Percentiles rank a stretch among this genome's conserved stretches.
phyloP scores from a whole-genome alignment of 1,140 invertebrate species.

The Orchesella cincta region DNA sequence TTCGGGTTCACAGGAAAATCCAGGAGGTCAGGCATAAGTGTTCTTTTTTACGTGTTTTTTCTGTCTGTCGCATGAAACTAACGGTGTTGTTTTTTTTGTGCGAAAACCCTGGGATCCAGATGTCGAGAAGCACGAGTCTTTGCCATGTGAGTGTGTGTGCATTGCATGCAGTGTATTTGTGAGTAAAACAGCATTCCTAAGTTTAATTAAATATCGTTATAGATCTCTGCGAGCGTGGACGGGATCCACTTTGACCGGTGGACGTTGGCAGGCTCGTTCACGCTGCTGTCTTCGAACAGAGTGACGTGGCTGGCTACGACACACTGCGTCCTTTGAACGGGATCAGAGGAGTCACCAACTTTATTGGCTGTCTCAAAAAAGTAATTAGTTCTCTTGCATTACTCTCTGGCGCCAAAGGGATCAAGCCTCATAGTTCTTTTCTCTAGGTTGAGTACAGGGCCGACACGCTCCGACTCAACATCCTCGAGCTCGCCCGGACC shows the following conservation, averaged over 20 bases:
- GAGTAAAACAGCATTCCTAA: background rate
- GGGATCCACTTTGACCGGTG: slow-evolving; percentile 88
- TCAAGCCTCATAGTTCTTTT: too few species aligned
- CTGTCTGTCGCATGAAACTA: too few species aligned
- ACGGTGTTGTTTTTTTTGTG: background rate
- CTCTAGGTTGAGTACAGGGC: slow-evolving; percentile 86
- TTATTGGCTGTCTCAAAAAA: slow-evolving; percentile 92
- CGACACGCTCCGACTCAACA: slow-evolving; percentile 80
- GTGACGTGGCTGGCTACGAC: slow-evolving; percentile 88
- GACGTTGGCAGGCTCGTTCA: slow-evolving; percentile 87
- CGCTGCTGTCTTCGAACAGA: slow-evolving; percentile 80
- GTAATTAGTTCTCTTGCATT: slow-evolving; percentile 60
- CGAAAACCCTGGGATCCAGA: slow-evolving; percentile 63
- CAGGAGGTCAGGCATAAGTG: slow-evolving; percentile 91
- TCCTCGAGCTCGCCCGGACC: slow-evolving; percentile 82
- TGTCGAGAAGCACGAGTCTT: slow-evolving; percentile 80
- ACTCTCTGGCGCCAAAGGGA: background rate
- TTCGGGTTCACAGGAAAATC: slow-evolving; percentile 82
- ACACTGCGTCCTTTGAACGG: slow-evolving; percentile 77
- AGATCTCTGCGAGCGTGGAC: slow-evolving; percentile 89
- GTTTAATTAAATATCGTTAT: slow-evolving; percentile 54
- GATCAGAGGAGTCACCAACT: slow-evolving; percentile 74
- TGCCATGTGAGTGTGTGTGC: slow-evolving; percentile 71
- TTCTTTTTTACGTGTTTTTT: background rate
- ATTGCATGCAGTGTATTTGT: too few species aligned